Conservation (phyloP, 1,140 invertebrate species). For the Trichogramma pretiosum region DNA sequence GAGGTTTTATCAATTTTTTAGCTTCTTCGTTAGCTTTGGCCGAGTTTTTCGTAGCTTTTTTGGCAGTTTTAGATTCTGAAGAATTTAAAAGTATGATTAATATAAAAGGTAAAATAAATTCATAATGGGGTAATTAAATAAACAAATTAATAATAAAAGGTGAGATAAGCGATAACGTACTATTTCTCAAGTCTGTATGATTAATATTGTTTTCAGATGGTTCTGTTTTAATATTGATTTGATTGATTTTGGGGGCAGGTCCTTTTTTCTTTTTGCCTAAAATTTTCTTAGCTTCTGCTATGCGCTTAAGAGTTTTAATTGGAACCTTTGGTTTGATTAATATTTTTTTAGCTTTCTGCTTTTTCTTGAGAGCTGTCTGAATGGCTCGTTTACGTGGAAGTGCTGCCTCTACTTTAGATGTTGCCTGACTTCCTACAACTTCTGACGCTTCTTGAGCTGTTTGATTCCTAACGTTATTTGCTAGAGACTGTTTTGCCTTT, state of each 20-base stretch:
- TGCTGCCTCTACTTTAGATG: conserved; percentile 36
- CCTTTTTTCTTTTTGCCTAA: conserved; percentile 25
- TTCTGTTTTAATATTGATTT: conserved; percentile 3
- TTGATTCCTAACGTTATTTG: conserved; percentile 31
- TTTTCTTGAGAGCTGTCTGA: conserved; percentile 34
- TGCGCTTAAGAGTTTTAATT: conserved; percentile 33
- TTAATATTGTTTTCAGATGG: conserved; percentile 18
- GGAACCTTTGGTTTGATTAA: conserved; percentile 39
- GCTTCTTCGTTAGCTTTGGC: conserved; percentile 3
- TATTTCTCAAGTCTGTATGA: too few relatives aligned
- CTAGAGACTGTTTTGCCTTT: neutral
- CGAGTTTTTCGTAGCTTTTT: conserved; percentile 10
- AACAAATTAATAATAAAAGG: too few relatives aligned
- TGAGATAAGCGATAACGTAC: too few relatives aligned
- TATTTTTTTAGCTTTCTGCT: conserved; percentile 30
- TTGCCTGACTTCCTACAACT: conserved; percentile 33
- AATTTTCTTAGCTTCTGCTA: conserved; percentile 32
- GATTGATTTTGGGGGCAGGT: too few relatives aligned
- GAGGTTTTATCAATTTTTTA: conserved; percentile 22
- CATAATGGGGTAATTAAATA: too few relatives aligned
- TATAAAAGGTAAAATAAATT: too few relatives aligned
- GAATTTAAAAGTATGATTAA: conserved; percentile 5
- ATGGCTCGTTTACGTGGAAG: conserved; percentile 39
- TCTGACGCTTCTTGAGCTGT: conserved; percentile 33
- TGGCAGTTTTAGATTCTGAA: conserved; percentile 16